Conservation (phyloP, 2,113 vertebrate genomes). For the Phalacrocorax carbo region DNA sequence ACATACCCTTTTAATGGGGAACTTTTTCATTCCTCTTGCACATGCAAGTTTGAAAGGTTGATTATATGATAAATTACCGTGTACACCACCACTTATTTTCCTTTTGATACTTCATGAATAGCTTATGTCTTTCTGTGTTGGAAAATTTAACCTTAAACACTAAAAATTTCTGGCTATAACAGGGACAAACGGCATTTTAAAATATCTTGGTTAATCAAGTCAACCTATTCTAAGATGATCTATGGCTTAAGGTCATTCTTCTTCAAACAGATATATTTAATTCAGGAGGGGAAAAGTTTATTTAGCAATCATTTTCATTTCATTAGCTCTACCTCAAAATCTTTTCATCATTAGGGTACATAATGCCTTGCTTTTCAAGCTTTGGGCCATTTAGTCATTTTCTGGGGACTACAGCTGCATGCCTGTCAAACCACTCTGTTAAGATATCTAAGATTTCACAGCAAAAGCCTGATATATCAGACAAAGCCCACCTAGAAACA, state of each 20-base stretch:
- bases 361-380: background rate
- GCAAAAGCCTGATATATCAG: background rate
- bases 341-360: background rate
- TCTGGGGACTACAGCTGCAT: background rate
- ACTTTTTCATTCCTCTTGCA: background rate
- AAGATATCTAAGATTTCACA: background rate
- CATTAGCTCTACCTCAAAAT: background rate
- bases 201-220: background rate
- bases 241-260: background rate
- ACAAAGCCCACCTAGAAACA: background rate
- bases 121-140: background rate
- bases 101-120: background rate
- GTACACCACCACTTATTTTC: background rate
- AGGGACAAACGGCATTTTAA: background rate
- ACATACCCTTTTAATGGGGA: background rate
- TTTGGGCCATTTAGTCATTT: background rate
- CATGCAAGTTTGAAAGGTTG: background rate
- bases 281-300: background rate
- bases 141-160: background rate
- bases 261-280: conserved; percentile 6
- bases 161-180: background rate
- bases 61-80: background rate
- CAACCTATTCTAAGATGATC: background rate
- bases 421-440: background rate
- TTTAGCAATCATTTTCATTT: conserved; percentile 1